These are phyloP conservation scores for Drymonia ruficornis DNA, from an alignment of 2,888 invertebrate species.

Conservation along the genomic window DNA sequence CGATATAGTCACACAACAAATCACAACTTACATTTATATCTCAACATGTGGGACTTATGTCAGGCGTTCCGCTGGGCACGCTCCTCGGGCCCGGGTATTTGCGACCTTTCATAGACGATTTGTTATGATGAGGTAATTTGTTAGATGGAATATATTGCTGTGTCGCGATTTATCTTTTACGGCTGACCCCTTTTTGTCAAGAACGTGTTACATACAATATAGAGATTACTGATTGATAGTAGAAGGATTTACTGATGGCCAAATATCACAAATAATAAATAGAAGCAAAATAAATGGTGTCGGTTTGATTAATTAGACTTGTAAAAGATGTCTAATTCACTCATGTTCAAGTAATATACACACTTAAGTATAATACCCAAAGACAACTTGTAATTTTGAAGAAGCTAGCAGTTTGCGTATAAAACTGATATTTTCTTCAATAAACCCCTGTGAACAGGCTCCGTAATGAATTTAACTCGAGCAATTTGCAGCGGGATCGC, in stretches of 20 bases:
- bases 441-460: background rate
- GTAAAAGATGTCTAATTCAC: no score
- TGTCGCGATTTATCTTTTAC: background rate
- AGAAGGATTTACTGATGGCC: no score
- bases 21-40: background rate
- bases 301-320: no score
- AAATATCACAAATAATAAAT: no score
- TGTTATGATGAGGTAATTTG: slow-evolving; percentile 5
- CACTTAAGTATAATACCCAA: background rate
- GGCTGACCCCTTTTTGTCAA: background rate
- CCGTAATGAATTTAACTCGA: slow-evolving; percentile 29
- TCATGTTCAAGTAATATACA: no score
- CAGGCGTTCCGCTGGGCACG: background rate
- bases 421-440: background rate
- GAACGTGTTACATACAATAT: background rate
- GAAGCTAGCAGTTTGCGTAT: background rate
- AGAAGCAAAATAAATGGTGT: no score
- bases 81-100: background rate
- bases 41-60: background rate
- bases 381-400: background rate
- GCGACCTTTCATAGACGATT: slow-evolving; percentile 3
- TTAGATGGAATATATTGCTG: background rate
- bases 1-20: background rate
- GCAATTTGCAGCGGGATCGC: slow-evolving; percentile 26
- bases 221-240: no score